These are phyloP conservation scores for Macrocentrus cingulum DNA, from an alignment of 1,140 invertebrate species.

Conservation along the genomic window DNA sequence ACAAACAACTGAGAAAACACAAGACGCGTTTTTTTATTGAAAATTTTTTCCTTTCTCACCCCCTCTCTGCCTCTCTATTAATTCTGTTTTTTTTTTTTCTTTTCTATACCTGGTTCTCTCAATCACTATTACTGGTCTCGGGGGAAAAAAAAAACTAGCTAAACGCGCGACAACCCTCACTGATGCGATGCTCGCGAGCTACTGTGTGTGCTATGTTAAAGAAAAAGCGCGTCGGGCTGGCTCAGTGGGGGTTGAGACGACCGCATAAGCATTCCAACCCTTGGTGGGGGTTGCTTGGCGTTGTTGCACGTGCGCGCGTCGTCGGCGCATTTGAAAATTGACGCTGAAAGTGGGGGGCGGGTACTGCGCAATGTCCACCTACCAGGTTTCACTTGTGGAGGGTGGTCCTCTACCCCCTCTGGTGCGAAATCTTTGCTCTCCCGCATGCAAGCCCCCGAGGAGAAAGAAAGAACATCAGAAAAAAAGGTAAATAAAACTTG, in stretches of 20 bases:
- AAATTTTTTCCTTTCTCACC: conserved; percentile 4
- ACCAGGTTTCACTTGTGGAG: background rate
- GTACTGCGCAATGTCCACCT: conserved; percentile 56
- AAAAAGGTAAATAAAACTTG: conserved; percentile 30
- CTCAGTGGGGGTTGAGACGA: conserved; percentile 20
- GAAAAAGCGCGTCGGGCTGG: conserved; percentile 31
- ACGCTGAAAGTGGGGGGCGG: conserved; percentile 55
- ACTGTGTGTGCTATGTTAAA: conserved; percentile 56
- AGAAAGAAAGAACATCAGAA: conserved; percentile 37
- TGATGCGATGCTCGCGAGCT: conserved; percentile 52
- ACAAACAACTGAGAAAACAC: conserved; percentile 14
- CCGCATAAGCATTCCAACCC: background rate
- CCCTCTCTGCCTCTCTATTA: background rate
- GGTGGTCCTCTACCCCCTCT: conserved; percentile 28
- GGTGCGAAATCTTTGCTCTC: conserved; percentile 30
- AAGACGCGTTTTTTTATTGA: background rate
- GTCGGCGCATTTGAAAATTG: conserved; percentile 46
- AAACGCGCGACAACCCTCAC: conserved; percentile 42
- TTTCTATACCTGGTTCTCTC: background rate
- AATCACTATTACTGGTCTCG: background rate
- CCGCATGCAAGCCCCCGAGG: conserved; percentile 29
- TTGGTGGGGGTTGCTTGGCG: background rate
- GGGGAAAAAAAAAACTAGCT: background rate
- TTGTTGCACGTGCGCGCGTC: conserved; percentile 34
- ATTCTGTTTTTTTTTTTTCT: background rate